A percentile compares a stretch with the other conserved stretches of the same genome.
These are phyloP conservation scores for Ophion obscuratus DNA, from an alignment of 2,888 invertebrate species.

Conservation along the genomic window DNA sequence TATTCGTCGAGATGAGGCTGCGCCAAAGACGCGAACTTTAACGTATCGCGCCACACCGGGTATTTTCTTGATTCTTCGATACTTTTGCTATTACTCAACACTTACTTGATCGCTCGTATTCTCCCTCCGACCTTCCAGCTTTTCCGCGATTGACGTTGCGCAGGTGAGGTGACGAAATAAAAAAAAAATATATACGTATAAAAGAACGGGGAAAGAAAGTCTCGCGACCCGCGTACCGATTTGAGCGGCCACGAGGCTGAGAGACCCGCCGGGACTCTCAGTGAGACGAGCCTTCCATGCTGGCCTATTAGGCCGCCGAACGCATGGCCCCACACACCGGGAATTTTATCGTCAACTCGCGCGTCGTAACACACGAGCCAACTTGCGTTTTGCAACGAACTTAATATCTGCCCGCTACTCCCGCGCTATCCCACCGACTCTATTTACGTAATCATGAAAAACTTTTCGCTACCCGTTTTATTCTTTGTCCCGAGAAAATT, in stretches of 20 bases:
- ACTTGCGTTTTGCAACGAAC: constrained; percentile 32
- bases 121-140: not conserved
- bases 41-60: not conserved
- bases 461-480: constrained; percentile 7
- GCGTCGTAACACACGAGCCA: constrained; percentile 54
- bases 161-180: not conserved
- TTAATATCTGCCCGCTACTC: not conserved
- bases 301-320: constrained; percentile 67
- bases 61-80: constrained; percentile 20
- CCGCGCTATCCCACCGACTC: constrained; percentile 20
- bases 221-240: constrained; percentile 35
- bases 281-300: constrained; percentile 68
- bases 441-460: constrained; percentile 29
- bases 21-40: constrained; percentile 15
- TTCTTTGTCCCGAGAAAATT: constrained; percentile 27
- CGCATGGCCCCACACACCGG: constrained; percentile 70
- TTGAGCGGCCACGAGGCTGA: constrained; percentile 57
- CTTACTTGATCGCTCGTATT: constrained; percentile 17
- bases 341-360: constrained; percentile 56
- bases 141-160: not conserved
- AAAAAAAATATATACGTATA: not conserved
- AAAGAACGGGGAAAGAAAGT: constrained; percentile 15
- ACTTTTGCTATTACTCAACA: not conserved
- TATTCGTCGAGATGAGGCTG: not conserved
- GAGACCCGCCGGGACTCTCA: constrained; percentile 64